Evolutionary conservation across 2,113 vertebrate species (phyloP), one percentile per base, ranked within the genome.

Genomic region (Dicaeum eximium): DNA sequence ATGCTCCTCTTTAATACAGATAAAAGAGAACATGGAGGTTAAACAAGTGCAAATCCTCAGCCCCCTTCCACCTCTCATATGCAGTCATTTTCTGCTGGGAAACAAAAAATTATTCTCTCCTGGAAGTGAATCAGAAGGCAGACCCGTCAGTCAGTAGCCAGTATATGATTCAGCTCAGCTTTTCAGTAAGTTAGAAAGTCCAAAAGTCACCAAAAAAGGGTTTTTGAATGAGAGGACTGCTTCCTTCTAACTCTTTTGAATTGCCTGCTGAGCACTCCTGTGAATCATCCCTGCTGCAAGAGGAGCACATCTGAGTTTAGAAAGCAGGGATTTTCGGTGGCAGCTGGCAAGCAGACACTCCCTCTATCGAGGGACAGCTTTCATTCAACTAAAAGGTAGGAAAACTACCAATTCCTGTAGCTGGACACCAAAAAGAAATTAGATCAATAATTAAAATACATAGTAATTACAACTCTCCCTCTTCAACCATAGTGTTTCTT

Each of bases 81-180:
- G 93, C 95, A 95, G 92, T 38, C 12, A 95, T 92, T 90, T 94
- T 95, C 91, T 92, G 54, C 96, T 97, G 79, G 95, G 92, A 97
- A 98, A 98, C 97, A 97, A 97, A 98, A 98, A 97, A 94, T 90
- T 86, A 92, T 92, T 97, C 93, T 89, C 90, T 97, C 89, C 93
- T 98, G 97, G 97, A 98, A 97, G 80, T 66, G 96, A 96, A 96
- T 97, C 97, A 97, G 95, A 98, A 97, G 96, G 96, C 97, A 98
- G 97, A 97, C 25, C 64, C 90, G 45, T 95, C 93, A 86, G 94
- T 96, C 57, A 56, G 97, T 93, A 97, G 97, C 96, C 96, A 98
- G 96, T 79, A 94, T 95, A 94, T 97, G 96, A 97, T 97, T 98
- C 97, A 97, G 72, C 92, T 97, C 92, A 95, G 95, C 94, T 98